These are phyloP conservation scores for Schizopygopsis pylzovi DNA, from an alignment of 2,797 vertebrate genomes.

Conservation along the genomic window DNA sequence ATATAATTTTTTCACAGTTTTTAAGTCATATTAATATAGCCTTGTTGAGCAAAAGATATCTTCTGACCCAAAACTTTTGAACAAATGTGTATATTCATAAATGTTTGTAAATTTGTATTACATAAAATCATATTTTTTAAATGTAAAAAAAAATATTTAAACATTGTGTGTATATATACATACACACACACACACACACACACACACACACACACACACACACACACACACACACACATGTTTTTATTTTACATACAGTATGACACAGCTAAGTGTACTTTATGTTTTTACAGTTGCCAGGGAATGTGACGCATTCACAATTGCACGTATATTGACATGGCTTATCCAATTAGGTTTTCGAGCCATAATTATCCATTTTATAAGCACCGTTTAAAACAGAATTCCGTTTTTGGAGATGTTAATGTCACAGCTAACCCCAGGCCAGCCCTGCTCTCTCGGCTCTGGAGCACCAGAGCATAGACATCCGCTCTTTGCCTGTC, in stretches of 20 bases:
- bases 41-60: neutral
- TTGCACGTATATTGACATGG: neutral
- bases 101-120: neutral
- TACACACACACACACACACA: no score
- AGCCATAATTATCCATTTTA: neutral
- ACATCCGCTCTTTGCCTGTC: constrained; percentile 65
- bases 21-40: neutral
- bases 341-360: neutral
- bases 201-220: no score
- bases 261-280: neutral
- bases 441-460: constrained; percentile 45
- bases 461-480: constrained; percentile 40
- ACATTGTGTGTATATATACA: no score
- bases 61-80: neutral
- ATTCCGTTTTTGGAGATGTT: neutral
- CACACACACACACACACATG: no score
- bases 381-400: neutral
- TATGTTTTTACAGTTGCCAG: neutral
- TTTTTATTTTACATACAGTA: neutral
- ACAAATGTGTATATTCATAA: neutral
- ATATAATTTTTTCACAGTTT: no score
- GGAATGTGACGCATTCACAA: neutral
- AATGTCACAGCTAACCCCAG: constrained; percentile 23
- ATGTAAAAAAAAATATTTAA: neutral
- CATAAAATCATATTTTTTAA: neutral